Evolutionary conservation across 2,113 vertebrate genomes (phyloP).

Genomic region (Malurus cyaneus): DNA sequence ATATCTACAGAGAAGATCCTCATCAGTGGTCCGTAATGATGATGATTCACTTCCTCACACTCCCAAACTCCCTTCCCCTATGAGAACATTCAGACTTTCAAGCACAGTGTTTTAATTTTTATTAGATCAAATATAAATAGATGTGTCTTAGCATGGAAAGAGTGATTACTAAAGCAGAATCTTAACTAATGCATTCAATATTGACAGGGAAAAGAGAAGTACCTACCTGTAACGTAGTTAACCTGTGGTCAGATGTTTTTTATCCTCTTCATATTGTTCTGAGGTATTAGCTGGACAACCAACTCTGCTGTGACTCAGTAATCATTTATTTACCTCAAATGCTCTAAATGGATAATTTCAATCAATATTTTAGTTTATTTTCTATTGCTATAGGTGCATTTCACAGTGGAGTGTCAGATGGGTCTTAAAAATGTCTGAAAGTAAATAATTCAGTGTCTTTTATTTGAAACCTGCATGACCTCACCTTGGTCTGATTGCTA

Average conservation of each 20-base stretch:
- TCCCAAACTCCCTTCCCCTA: background rate
- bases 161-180: background rate
- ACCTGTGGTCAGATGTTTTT: background rate
- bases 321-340: background rate
- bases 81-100: background rate
- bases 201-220: background rate
- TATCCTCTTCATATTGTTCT: background rate
- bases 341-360: background rate
- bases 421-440: background rate
- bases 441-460: background rate
- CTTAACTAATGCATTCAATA: background rate
- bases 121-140: background rate
- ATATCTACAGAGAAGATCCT: background rate
- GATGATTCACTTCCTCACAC: background rate
- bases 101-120: background rate
- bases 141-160: background rate
- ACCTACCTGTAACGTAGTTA: background rate
- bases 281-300: background rate
- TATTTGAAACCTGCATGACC: background rate
- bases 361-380: background rate
- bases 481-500: background rate
- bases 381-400: background rate
- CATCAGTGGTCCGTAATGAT: background rate
- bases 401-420: background rate
- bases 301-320: background rate